These are phyloP conservation scores for Chelonus formosanus DNA, from an alignment of 2,888 invertebrate species.

Conservation along the genomic window DNA sequence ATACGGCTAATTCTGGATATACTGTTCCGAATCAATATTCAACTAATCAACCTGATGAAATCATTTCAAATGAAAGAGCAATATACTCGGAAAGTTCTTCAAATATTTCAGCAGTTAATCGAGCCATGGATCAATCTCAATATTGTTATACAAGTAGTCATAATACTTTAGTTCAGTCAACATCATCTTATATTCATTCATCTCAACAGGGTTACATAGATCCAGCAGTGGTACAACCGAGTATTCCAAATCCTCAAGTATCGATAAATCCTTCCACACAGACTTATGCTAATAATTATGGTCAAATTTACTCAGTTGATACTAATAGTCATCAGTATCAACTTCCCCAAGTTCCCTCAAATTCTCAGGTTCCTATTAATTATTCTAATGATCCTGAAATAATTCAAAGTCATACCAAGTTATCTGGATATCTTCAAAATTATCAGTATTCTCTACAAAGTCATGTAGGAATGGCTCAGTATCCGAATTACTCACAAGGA, in stretches of 20 bases:
- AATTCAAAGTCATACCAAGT: constrained; percentile 58
- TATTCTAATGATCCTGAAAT: constrained; percentile 49
- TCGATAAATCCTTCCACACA: constrained; percentile 38
- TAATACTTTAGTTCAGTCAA: constrained; percentile 27
- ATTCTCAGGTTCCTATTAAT: constrained; percentile 30
- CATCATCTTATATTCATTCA: constrained; percentile 38
- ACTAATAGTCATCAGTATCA: constrained; percentile 49
- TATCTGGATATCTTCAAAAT: constrained; percentile 45
- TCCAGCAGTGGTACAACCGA: constrained; percentile 21
- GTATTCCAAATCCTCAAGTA: constrained; percentile 39
- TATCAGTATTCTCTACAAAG: constrained; percentile 46
- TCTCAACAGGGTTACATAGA: constrained; percentile 43
- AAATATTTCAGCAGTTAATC: neutral
- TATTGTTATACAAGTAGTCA: constrained; percentile 14
- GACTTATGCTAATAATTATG: constrained; percentile 49
- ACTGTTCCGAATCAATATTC: constrained; percentile 15
- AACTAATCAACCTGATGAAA: neutral
- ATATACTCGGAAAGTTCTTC: constrained; percentile 18
- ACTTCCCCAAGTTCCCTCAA: constrained; percentile 53
- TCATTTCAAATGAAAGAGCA: constrained; percentile 1
- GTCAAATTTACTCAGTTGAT: constrained; percentile 47
- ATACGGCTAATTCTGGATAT: constrained; percentile 12
- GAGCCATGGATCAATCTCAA: neutral
- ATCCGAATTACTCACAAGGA: constrained; percentile 45
- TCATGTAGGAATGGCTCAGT: constrained; percentile 34